phyloP scores from a whole-genome alignment of 2,797 vertebrate species.

The Ptychobarbus kaznakovi region DNA sequence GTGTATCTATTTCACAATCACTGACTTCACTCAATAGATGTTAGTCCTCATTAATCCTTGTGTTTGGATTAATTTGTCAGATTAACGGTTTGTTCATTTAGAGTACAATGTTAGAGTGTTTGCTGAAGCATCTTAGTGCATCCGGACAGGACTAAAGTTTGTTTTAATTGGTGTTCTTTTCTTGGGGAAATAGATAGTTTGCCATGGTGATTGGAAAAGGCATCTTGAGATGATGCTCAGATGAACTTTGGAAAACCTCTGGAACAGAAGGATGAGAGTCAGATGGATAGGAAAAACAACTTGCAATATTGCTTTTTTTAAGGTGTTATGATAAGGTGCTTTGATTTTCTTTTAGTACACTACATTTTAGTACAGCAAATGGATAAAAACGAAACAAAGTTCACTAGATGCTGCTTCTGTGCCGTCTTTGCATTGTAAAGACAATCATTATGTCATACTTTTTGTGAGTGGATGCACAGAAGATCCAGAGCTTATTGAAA shows the following conservation, averaged over 20 bases:
- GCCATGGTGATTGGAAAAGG: constrained; percentile 57
- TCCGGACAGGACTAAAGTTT: constrained; percentile 64
- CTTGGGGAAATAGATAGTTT: constrained; percentile 67
- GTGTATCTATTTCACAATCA: constrained; percentile 30
- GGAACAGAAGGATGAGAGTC: constrained; percentile 24
- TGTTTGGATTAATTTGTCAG: constrained; percentile 26
- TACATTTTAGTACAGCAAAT: background rate
- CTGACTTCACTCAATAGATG: constrained; percentile 9
- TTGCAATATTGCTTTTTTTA: constrained; percentile 4
- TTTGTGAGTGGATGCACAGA: background rate
- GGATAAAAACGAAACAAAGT: background rate
- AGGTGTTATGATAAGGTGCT: background rate
- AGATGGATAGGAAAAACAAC: background rate
- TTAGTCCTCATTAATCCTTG: constrained; percentile 12
- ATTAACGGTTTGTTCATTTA: constrained; percentile 35
- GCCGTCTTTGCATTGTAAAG: background rate
- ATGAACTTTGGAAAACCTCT: constrained; percentile 7
- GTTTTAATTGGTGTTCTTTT: constrained; percentile 73
- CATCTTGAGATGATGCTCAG: constrained; percentile 59
- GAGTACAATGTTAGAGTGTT: constrained; percentile 31
- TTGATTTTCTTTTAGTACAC: background rate
- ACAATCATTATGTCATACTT: background rate
- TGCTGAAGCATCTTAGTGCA: constrained; percentile 69
- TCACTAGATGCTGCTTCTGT: background rate
- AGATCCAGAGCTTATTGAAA: background rate